Conservation (phyloP, 1,140 invertebrate species). For the Eurosta solidaginis region DNA sequence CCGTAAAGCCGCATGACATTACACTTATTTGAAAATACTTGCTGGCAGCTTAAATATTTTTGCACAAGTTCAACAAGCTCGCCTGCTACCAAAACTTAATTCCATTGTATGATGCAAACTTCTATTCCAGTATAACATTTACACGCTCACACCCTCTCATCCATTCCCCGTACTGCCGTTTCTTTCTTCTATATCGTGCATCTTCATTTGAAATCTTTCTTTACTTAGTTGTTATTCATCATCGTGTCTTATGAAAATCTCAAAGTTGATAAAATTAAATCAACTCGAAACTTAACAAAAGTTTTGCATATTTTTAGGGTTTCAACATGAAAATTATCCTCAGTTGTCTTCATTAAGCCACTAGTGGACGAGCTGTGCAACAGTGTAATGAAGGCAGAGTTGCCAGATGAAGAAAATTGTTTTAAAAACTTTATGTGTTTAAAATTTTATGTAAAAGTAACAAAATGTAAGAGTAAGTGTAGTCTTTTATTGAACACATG, state of each 20-base stretch:
- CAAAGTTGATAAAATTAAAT: constrained; percentile 28
- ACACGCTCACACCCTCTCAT: too few relatives aligned
- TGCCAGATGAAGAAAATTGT: not conserved
- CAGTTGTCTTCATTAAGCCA: constrained; percentile 21
- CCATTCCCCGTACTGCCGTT: not conserved
- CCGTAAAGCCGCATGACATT: not conserved
- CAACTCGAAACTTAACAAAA: constrained; percentile 22
- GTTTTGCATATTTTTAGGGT: constrained; percentile 27
- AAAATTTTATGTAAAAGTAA: too few relatives aligned
- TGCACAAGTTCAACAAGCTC: not conserved
- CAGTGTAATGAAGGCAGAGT: too few relatives aligned
- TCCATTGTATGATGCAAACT: not conserved
- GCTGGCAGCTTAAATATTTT: not conserved
- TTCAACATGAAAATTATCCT: constrained; percentile 2
- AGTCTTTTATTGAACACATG: not conserved
- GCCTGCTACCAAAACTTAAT: not conserved
- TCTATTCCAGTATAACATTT: not conserved
- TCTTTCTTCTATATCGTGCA: not conserved
- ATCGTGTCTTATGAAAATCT: constrained; percentile 5
- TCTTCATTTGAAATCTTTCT: too few relatives aligned
- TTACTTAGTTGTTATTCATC: constrained; percentile 22
- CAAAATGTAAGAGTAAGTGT: not conserved
- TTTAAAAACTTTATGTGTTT: too few relatives aligned
- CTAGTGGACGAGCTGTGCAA: too few relatives aligned
- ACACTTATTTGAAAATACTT: not conserved